These are phyloP conservation scores for Rapana venosa DNA, from an alignment of 2,888 invertebrate species.

Conservation along the genomic window DNA sequence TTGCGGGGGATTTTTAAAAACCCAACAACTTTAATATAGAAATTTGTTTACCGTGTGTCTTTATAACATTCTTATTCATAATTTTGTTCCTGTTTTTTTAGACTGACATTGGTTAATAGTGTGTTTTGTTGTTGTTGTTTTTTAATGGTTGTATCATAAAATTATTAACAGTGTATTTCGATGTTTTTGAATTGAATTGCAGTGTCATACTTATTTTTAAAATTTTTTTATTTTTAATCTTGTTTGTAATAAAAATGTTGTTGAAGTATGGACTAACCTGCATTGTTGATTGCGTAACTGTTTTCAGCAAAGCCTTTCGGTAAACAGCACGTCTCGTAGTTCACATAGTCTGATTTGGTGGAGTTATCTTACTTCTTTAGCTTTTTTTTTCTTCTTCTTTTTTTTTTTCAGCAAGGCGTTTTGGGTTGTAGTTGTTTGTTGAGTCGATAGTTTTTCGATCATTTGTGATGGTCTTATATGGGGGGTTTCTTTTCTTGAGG, in stretches of 20 bases:
- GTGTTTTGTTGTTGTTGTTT: no score
- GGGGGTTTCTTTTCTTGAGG: background rate
- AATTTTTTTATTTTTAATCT: no score
- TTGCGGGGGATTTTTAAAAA: background rate
- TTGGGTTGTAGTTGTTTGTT: background rate
- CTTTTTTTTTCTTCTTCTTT: background rate
- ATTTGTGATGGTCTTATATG: background rate
- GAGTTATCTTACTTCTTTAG: background rate
- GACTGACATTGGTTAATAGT: background rate
- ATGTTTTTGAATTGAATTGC: no score
- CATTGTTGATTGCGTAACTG: background rate
- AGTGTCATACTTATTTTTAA: no score
- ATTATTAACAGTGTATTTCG: no score
- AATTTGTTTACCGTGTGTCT: background rate
- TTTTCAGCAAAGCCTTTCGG: conserved; percentile 37
- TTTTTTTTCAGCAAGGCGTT: background rate
- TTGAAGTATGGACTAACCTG: no score
- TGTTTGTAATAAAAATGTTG: no score
- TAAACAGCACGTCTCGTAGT: background rate
- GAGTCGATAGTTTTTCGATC: background rate
- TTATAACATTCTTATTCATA: no score
- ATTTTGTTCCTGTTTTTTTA: background rate
- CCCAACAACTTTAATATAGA: no score
- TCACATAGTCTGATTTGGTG: background rate
- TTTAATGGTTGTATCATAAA: no score